Evolutionary conservation across 2,888 invertebrate species (phyloP).

Genomic region (Drosophila multiciliata): DNA sequence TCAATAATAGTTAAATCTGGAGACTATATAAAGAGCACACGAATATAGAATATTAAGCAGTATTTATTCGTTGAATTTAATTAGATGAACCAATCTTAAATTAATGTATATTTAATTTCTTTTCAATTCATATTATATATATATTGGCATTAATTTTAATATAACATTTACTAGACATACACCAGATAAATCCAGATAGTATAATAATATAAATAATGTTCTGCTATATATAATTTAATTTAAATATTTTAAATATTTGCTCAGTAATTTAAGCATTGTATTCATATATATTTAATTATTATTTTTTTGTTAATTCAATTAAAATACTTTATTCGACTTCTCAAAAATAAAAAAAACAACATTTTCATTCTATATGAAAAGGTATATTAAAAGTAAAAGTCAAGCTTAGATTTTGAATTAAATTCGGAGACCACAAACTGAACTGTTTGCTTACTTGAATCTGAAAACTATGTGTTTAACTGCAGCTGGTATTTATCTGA

Average conservation of each 20-base stretch:
- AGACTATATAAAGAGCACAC: background rate
- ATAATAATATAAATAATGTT: no score
- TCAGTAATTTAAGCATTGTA: no score
- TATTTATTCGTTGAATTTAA: background rate
- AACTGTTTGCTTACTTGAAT: constrained; percentile 14
- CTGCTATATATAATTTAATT: background rate
- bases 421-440: background rate
- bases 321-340: background rate
- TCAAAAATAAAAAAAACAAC: background rate
- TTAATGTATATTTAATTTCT: no score
- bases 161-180: background rate
- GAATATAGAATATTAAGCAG: background rate
- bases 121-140: no score
- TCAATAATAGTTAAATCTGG: no score
- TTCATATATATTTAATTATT: no score
- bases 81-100: background rate
- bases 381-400: background rate
- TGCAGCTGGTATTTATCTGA: constrained; percentile 20
- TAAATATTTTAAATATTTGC: background rate
- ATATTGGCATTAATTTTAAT: background rate
- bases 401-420: background rate
- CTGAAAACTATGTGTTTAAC: constrained; percentile 24
- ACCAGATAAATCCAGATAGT: no score
- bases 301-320: background rate
- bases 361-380: background rate